Percentiles rank a stretch among this genome's conserved stretches.
phyloP scores from a whole-genome alignment of 1,140 invertebrate species.

The Drosophila hydei region DNA sequence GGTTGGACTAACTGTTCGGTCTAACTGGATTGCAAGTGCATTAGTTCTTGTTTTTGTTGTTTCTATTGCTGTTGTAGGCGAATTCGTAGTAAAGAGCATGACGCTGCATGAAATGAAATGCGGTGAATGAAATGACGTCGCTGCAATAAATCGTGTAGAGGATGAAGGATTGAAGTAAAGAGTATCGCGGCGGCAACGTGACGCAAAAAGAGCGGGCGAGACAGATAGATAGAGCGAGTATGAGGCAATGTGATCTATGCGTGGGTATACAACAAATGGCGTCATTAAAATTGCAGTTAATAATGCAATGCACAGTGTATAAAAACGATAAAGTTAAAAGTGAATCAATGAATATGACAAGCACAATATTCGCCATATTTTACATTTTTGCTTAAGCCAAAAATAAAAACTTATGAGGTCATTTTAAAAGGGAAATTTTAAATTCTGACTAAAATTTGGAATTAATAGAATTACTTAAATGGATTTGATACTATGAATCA shows the following conservation, averaged over 20 bases:
- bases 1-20: constrained; percentile 50
- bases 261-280: neutral
- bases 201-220: neutral
- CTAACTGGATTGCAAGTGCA: constrained; percentile 56
- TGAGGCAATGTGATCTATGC: constrained; percentile 23
- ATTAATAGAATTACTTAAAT: too few relatives aligned
- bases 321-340: neutral
- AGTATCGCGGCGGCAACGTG: neutral
- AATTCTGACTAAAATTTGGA: too few relatives aligned
- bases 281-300: constrained; percentile 2
- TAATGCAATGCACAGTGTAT: neutral
- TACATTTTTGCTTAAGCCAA: too few relatives aligned
- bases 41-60: constrained; percentile 44
- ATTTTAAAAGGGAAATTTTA: too few relatives aligned
- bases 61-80: constrained; percentile 15
- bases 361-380: too few relatives aligned
- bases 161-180: neutral
- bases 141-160: constrained; percentile 7
- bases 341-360: neutral
- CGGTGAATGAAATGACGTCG: constrained; percentile 77
- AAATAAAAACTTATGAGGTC: too few relatives aligned
- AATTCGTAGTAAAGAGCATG: constrained; percentile 69
- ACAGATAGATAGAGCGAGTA: neutral
- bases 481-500: too few relatives aligned
- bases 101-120: constrained; percentile 61